Conservation (phyloP, 2,113 vertebrate genomes). For the Tautogolabrus adspersus region DNA sequence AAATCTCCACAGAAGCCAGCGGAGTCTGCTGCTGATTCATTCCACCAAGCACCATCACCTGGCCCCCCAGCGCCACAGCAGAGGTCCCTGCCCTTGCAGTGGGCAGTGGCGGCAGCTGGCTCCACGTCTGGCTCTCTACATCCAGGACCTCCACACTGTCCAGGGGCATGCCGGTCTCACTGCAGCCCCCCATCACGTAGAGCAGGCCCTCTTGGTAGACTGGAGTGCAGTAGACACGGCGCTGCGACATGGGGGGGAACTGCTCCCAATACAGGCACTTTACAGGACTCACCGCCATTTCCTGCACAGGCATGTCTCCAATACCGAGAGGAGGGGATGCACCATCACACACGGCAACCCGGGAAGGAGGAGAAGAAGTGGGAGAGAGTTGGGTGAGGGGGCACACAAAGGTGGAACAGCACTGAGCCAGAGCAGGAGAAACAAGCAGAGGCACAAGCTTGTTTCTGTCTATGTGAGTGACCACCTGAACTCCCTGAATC, state of each 20-base stretch:
- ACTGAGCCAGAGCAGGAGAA: slow-evolving; percentile 29
- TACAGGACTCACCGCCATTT: slow-evolving; percentile 87
- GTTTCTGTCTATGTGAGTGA: slow-evolving; percentile 42
- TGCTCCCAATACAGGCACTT: slow-evolving; percentile 90
- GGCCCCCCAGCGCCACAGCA: slow-evolving; percentile 87
- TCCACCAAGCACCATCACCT: slow-evolving; percentile 92
- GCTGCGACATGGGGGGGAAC: slow-evolving; percentile 92
- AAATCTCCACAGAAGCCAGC: slow-evolving; percentile 92
- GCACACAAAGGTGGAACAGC: slow-evolving; percentile 1
- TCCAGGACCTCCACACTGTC: slow-evolving; percentile 90
- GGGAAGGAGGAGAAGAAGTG: slow-evolving; percentile 8
- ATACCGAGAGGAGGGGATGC: slow-evolving; percentile 58
- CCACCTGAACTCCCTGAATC: slow-evolving; percentile 29
- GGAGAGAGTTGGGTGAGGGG: neutral
- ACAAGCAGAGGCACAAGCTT: slow-evolving; percentile 30
- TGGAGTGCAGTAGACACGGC: slow-evolving; percentile 93
- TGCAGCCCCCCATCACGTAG: slow-evolving; percentile 95
- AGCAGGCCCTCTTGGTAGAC: slow-evolving; percentile 88
- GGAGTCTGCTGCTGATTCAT: slow-evolving; percentile 94
- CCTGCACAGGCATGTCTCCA: slow-evolving; percentile 84
- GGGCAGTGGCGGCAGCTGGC: slow-evolving; percentile 87
- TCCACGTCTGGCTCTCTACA: slow-evolving; percentile 90
- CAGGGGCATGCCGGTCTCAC: slow-evolving; percentile 88
- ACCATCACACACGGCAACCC: slow-evolving; percentile 64
- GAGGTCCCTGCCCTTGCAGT: slow-evolving; percentile 91